Percentiles rank a stretch among this genome's conserved stretches.
Evolutionary conservation across 2,113 vertebrate genomes (phyloP).

Genomic region (Osmerus eperlanus): DNA sequence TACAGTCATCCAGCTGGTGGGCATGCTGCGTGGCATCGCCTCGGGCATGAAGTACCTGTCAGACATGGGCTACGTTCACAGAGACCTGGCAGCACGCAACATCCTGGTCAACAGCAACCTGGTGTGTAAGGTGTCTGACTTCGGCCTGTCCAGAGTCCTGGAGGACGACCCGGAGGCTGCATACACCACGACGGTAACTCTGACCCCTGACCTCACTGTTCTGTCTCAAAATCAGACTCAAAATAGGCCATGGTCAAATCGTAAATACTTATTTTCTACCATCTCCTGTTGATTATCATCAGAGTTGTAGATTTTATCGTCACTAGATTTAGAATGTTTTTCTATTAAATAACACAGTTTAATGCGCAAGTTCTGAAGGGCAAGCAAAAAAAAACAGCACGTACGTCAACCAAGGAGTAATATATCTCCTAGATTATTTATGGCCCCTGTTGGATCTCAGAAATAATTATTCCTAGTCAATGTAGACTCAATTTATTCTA

Average conservation of each 20-base stretch:
- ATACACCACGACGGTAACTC: constrained; percentile 83
- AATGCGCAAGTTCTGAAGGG: too few relatives aligned
- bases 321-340: too few relatives aligned
- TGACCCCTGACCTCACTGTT: not conserved
- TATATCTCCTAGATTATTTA: too few relatives aligned
- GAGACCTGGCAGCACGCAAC: constrained; percentile 93
- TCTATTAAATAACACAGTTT: too few relatives aligned
- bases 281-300: not conserved
- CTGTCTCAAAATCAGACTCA: not conserved
- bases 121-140: constrained; percentile 98
- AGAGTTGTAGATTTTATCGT: too few relatives aligned
- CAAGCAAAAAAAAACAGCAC: too few relatives aligned
- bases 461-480: too few relatives aligned
- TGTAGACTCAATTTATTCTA: too few relatives aligned
- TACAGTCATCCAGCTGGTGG: constrained; percentile 96
- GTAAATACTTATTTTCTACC: not conserved
- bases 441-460: too few relatives aligned
- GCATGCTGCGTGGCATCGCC: constrained; percentile 95
- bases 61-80: constrained; percentile 96
- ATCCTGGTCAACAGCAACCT: constrained; percentile 97
- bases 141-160: constrained; percentile 92
- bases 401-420: too few relatives aligned
- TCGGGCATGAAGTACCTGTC: constrained; percentile 98
- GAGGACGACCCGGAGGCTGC: constrained; percentile 95
- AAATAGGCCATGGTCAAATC: not conserved